phyloP scores from a whole-genome alignment of 2,888 invertebrate species.

The Meiosimyza platycephala region DNA sequence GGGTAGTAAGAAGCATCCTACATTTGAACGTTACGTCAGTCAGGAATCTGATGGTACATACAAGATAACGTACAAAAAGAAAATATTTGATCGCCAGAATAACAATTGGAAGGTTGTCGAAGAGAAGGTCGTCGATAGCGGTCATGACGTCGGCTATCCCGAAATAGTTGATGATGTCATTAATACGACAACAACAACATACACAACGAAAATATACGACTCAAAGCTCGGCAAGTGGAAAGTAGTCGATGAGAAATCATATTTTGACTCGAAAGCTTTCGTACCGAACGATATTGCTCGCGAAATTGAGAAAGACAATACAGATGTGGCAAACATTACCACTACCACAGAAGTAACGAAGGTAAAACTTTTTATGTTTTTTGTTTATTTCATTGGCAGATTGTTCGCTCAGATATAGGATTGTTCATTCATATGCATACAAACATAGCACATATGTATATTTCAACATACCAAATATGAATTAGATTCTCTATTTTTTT shows the following conservation, averaged over 20 bases:
- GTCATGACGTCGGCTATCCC: conserved; percentile 62
- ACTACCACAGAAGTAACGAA: conserved; percentile 68
- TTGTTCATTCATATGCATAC: background rate
- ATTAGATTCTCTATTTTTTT: too few species aligned
- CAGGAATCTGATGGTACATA: conserved; percentile 64
- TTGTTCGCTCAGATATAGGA: background rate
- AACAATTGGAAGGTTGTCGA: conserved; percentile 68
- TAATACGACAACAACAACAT: conserved; percentile 67
- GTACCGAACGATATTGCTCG: conserved; percentile 67
- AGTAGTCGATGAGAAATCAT: conserved; percentile 67
- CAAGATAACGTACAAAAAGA: conserved; percentile 66
- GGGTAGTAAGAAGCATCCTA: conserved; percentile 57
- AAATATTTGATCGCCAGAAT: conserved; percentile 65
- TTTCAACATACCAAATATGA: too few species aligned
- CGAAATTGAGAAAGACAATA: conserved; percentile 68
- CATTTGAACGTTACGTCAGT: conserved; percentile 66
- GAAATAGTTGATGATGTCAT: conserved; percentile 68
- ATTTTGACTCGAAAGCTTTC: conserved; percentile 64
- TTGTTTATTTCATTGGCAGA: too few species aligned
- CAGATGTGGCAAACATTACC: conserved; percentile 68
- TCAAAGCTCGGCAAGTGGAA: conserved; percentile 67
- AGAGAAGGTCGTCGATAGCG: conserved; percentile 69
- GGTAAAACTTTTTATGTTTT: conserved; percentile 52
- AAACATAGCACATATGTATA: too few species aligned
- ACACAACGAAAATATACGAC: conserved; percentile 67